phyloP scores from a whole-genome alignment of 2,797 vertebrate species.

The Propithecus perrieri region DNA sequence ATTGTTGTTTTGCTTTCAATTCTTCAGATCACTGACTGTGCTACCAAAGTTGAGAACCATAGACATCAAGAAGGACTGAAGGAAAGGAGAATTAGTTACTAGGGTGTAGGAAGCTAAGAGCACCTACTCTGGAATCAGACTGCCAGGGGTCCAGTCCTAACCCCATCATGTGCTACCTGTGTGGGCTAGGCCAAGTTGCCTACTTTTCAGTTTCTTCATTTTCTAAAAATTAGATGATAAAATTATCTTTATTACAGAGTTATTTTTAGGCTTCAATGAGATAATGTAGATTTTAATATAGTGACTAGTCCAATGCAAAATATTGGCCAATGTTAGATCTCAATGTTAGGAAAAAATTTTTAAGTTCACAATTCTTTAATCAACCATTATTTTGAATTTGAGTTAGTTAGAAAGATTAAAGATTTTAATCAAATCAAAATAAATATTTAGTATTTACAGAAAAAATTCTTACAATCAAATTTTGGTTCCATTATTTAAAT shows the following conservation, averaged over 20 bases:
- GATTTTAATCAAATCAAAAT: slow-evolving; percentile 23
- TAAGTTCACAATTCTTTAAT: background rate
- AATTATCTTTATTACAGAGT: background rate
- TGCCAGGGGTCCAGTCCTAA: background rate
- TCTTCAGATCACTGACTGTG: background rate
- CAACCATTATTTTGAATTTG: slow-evolving; percentile 30
- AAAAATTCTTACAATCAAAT: background rate
- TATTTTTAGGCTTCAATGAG: background rate
- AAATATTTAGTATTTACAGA: background rate
- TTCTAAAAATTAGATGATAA: background rate
- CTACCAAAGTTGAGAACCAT: background rate
- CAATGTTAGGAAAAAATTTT: background rate
- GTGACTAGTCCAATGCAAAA: background rate
- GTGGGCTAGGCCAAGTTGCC: background rate
- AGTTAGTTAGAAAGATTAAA: background rate
- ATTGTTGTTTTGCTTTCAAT: background rate
- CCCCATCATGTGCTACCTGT: background rate
- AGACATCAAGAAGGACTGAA: background rate
- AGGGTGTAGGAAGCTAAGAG: background rate
- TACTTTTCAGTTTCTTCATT: background rate
- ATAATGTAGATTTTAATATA: background rate
- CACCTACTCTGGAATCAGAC: background rate
- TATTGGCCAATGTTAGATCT: background rate
- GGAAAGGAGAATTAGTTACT: background rate
- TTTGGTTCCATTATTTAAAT: background rate